phyloP scores from a whole-genome alignment of 1,140 invertebrate genomes.

The Bombus superbus region DNA sequence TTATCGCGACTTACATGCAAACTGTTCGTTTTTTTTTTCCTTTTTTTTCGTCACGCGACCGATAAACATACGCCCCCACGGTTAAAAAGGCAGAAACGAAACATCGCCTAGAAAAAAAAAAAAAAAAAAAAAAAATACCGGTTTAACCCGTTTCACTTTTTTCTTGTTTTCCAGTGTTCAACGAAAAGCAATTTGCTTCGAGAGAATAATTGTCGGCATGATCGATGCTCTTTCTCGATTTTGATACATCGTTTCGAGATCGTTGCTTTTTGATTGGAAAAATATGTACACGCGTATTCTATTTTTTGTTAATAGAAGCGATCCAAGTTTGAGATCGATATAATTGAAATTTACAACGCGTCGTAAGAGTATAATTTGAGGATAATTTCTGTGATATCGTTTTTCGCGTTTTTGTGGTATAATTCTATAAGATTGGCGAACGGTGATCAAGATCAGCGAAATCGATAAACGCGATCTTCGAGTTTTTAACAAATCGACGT shows the following conservation, averaged over 20 bases:
- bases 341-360: too few species aligned
- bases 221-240: background rate
- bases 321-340: too few species aligned
- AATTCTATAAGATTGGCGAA: too few species aligned
- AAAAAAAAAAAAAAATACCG: too few species aligned
- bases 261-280: background rate
- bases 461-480: too few species aligned
- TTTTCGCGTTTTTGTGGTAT: too few species aligned
- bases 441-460: too few species aligned
- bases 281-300: background rate
- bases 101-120: too few species aligned
- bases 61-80: background rate
- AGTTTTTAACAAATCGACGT: too few species aligned
- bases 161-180: background rate
- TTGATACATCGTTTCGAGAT: background rate
- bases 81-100: background rate
- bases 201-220: background rate
- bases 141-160: background rate
- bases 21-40: background rate
- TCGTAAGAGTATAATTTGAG: too few species aligned
- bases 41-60: background rate
- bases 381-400: too few species aligned
- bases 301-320: too few species aligned
- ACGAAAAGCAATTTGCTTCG: background rate
- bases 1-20: constrained; percentile 10